Evolutionary conservation across 2,888 invertebrate species (phyloP).

Genomic region (Tetramorium bicarinatum): DNA sequence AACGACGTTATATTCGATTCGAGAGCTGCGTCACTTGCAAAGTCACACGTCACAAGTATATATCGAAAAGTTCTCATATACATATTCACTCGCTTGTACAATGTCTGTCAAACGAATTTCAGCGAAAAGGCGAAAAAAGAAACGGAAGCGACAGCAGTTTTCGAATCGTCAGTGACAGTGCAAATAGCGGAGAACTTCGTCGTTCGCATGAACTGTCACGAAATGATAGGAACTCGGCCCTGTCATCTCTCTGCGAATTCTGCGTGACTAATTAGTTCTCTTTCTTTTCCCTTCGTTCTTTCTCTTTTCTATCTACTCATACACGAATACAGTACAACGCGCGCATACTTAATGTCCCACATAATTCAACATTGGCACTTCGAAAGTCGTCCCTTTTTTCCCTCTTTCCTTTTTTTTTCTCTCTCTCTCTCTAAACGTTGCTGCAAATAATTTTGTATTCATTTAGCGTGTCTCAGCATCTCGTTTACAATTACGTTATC

Average conservation of each 20-base stretch:
- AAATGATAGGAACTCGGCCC: conserved; percentile 78
- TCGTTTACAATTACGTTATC: conserved; percentile 72
- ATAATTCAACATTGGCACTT: conserved; percentile 80
- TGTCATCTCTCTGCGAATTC: conserved; percentile 73
- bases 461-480: conserved; percentile 56
- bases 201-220: conserved; percentile 56
- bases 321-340: conserved; percentile 62
- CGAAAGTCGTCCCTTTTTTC: conserved; percentile 67
- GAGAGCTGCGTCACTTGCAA: conserved; percentile 44
- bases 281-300: background rate
- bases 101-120: conserved; percentile 9
- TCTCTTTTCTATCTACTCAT: conserved; percentile 48
- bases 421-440: conserved; percentile 56
- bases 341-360: conserved; percentile 64
- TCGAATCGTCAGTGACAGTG: conserved; percentile 53
- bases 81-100: background rate
- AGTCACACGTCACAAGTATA: background rate
- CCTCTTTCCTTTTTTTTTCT: background rate
- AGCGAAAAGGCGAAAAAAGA: conserved; percentile 20
- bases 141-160: conserved; percentile 51
- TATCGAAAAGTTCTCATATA: conserved; percentile 3
- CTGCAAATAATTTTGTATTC: conserved; percentile 52
- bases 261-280: conserved; percentile 66
- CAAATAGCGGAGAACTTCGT: conserved; percentile 53
- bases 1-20: conserved; percentile 47